phyloP scores from a whole-genome alignment of 2,113 vertebrate species.

The Damaliscus lunatus region DNA sequence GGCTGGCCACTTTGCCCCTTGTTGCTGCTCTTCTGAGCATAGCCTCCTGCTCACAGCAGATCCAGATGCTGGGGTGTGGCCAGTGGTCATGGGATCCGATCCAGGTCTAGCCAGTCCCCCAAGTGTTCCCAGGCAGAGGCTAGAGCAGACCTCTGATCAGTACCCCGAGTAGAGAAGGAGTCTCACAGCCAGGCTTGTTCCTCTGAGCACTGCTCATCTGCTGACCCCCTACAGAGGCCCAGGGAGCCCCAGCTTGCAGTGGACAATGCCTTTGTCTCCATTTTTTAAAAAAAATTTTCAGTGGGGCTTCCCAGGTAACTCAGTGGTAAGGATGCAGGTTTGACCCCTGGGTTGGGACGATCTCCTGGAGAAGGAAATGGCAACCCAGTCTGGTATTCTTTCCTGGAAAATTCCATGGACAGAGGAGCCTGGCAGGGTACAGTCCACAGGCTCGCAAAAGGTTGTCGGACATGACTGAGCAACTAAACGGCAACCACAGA shows the following conservation, averaged over 20 bases:
- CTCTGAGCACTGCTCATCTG: not conserved
- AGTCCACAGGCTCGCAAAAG: not conserved
- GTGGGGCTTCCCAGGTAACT: not conserved
- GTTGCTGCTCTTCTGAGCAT: not conserved
- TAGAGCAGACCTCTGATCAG: not conserved
- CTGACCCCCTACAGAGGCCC: not conserved
- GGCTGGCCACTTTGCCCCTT: not conserved
- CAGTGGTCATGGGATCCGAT: not conserved
- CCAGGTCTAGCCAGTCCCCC: not conserved
- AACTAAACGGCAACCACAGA: not conserved
- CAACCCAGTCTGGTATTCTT: not conserved
- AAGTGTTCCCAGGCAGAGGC: not conserved
- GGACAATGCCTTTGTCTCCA: not conserved
- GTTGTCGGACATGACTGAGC: not conserved
- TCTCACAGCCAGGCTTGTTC: not conserved
- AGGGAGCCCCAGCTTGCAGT: fast-evolving
- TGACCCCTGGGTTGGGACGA: not conserved
- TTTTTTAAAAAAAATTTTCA: not conserved
- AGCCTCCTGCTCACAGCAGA: not conserved
- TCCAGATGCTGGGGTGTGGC: not conserved
- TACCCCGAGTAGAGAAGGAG: fast-evolving
- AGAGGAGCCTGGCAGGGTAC: not conserved
- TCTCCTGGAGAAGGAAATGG: not conserved
- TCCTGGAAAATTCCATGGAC: not conserved
- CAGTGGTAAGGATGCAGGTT: not conserved